A percentile compares a stretch with the other conserved stretches of the same genome.
These are phyloP conservation scores for Poeciliopsis gracilis DNA, from an alignment of 2,797 vertebrate species.

Conservation along the genomic window DNA sequence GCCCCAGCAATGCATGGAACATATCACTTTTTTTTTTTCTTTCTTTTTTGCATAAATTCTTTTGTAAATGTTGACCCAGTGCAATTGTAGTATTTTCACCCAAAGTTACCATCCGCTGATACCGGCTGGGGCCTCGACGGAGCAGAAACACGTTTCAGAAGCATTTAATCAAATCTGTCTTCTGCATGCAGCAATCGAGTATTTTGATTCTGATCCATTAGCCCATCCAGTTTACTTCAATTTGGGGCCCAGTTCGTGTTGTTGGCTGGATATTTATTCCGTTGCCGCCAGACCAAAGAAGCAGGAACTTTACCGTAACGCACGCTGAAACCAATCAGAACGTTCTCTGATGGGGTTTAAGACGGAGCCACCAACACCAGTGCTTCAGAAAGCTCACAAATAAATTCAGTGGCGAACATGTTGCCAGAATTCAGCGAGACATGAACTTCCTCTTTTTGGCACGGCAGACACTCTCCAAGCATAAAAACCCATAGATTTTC, in stretches of 20 bases:
- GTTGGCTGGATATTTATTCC: neutral
- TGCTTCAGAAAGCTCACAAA: neutral
- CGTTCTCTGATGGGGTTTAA: neutral
- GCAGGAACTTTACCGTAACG: neutral
- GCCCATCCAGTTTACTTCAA: neutral
- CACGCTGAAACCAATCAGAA: neutral
- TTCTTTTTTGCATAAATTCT: neutral
- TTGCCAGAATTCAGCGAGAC: neutral
- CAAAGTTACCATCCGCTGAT: neutral
- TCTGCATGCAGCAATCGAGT: neutral
- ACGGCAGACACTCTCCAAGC: too few species aligned
- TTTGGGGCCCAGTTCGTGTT: neutral
- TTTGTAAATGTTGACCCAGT: neutral
- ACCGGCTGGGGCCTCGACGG: neutral
- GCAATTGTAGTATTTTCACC: neutral
- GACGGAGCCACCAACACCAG: neutral
- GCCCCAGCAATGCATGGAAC: neutral
- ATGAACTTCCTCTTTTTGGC: neutral
- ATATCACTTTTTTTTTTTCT: neutral
- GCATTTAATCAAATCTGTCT: neutral
- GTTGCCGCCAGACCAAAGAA: neutral
- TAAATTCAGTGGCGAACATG: neutral
- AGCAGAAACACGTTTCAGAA: neutral
- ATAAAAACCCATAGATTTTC: neutral
- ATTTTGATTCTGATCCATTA: neutral